Percentiles rank a stretch among this genome's conserved stretches.
These are phyloP conservation scores for Caerostris darwini DNA, from an alignment of 1,140 invertebrate genomes.

Conservation along the genomic window DNA sequence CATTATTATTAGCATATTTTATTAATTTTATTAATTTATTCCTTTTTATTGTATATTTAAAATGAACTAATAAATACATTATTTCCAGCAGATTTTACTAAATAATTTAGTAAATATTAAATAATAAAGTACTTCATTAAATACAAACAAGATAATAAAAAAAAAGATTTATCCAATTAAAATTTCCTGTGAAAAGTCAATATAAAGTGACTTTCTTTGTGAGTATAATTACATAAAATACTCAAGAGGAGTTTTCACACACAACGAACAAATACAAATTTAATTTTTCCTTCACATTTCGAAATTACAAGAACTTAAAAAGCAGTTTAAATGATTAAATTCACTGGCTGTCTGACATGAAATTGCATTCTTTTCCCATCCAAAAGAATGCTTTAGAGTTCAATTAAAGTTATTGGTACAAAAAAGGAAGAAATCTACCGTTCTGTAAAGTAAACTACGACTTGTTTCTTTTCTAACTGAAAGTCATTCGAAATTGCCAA, in stretches of 20 bases:
- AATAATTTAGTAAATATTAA: no score
- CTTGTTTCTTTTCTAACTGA: background rate
- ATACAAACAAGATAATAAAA: background rate
- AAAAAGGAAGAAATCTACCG: background rate
- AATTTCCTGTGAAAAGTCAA: background rate
- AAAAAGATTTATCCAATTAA: background rate
- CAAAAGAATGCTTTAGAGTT: background rate
- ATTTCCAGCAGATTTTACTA: no score
- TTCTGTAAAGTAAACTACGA: background rate
- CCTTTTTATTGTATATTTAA: no score
- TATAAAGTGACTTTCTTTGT: background rate
- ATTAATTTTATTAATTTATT: no score
- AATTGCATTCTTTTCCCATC: background rate
- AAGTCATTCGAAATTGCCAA: conserved; percentile 5
- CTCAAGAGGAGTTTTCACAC: background rate
- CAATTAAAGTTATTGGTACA: background rate
- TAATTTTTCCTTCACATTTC: background rate
- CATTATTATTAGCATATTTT: no score
- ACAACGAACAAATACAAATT: background rate
- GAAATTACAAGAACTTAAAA: background rate
- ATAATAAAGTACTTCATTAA: background rate
- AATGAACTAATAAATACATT: no score
- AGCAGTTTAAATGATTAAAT: background rate
- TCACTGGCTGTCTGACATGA: background rate
- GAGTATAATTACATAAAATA: background rate